phyloP scores from a whole-genome alignment of 2,888 invertebrate species.

The Sabatieria punctata region DNA sequence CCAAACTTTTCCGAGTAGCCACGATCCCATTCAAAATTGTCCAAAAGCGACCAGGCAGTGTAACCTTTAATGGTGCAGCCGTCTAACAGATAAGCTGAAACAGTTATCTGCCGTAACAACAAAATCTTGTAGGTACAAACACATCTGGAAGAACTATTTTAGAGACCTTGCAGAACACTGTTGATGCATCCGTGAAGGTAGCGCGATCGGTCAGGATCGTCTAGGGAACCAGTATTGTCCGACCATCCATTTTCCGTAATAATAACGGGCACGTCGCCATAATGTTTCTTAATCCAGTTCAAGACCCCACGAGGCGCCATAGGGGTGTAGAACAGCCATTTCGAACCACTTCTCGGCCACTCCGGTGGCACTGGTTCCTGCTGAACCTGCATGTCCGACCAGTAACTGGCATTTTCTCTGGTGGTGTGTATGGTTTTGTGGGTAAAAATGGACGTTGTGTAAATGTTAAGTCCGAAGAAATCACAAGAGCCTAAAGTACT shows the following conservation, averaged over 20 bases:
- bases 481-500: not conserved
- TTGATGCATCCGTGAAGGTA: slow-evolving; percentile 27
- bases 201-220: slow-evolving; percentile 24
- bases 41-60: slow-evolving; percentile 58
- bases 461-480: not conserved
- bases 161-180: slow-evolving; percentile 31
- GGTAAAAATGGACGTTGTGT: not conserved
- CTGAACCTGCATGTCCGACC: not conserved
- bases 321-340: slow-evolving; percentile 24
- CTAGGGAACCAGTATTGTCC: slow-evolving; percentile 21
- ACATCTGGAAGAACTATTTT: too few relatives aligned
- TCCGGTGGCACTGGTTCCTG: not conserved
- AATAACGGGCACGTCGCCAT: slow-evolving; percentile 22
- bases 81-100: slow-evolving; percentile 15
- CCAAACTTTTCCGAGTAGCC: slow-evolving; percentile 55
- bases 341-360: slow-evolving; percentile 2
- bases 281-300: slow-evolving; percentile 23
- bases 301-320: slow-evolving; percentile 24
- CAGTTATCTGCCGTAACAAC: too few relatives aligned
- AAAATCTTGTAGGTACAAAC: too few relatives aligned
- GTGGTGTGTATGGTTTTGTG: too few relatives aligned
- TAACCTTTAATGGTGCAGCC: slow-evolving; percentile 42
- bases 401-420: not conserved
- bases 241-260: slow-evolving; percentile 31
- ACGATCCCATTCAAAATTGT: slow-evolving; percentile 60